Evolutionary conservation across 2,113 vertebrate genomes (phyloP).

Genomic region (Limanda limanda): DNA sequence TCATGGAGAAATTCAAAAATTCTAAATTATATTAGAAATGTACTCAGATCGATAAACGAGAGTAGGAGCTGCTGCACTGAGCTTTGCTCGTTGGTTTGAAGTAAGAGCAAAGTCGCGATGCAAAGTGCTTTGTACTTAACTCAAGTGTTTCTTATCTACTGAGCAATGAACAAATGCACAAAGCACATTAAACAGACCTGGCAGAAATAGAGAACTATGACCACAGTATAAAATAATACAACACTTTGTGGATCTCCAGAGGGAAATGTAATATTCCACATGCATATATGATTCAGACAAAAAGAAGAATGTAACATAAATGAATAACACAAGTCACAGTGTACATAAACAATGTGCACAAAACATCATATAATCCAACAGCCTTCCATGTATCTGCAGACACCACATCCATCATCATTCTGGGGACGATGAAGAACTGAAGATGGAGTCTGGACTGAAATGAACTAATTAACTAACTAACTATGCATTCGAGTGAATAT

Average conservation of each 20-base stretch:
- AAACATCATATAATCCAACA: conserved; percentile 9
- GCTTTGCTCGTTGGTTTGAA: conserved; percentile 26
- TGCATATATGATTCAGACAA: too few relatives aligned
- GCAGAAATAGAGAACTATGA: conserved; percentile 10
- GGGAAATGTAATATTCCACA: too few relatives aligned
- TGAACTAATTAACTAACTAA: conserved; percentile 49
- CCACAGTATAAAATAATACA: neutral
- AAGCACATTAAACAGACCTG: conserved; percentile 24
- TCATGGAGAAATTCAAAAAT: conserved; percentile 6
- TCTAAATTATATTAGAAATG: neutral
- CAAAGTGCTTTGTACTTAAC: conserved; percentile 36
- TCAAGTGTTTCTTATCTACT: conserved; percentile 16
- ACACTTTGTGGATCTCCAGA: too few relatives aligned
- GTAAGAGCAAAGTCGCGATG: conserved; percentile 13
- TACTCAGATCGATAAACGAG: neutral
- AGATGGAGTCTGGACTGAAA: conserved; percentile 19
- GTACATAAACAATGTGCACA: neutral
- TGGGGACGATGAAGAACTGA: conserved; percentile 3
- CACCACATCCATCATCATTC: neutral
- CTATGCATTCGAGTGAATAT: conserved; percentile 73
- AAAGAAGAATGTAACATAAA: neutral
- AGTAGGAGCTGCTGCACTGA: neutral
- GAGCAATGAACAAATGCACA: conserved; percentile 46
- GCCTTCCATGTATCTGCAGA: conserved; percentile 20
- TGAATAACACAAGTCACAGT: neutral